phyloP scores from a whole-genome alignment of 2,888 invertebrate genomes.

The Hermodice carunculata region DNA sequence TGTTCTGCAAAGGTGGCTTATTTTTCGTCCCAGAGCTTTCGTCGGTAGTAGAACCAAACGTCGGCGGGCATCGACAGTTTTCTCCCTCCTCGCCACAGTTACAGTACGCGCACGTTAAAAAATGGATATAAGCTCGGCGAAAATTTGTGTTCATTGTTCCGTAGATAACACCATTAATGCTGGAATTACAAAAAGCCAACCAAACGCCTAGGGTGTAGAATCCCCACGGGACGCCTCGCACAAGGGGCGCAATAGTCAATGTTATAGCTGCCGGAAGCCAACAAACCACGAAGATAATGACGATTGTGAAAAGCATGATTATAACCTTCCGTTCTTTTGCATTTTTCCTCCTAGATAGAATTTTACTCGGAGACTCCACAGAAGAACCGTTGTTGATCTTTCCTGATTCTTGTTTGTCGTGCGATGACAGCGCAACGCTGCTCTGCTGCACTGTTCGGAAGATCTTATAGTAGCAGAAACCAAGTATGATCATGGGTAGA shows the following conservation, averaged over 20 bases:
- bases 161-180: conserved; percentile 22
- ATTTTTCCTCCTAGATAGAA: background rate
- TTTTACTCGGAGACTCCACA: too few relatives aligned
- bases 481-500: conserved; percentile 23
- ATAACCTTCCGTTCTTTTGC: background rate
- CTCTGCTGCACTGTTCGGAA: conserved; percentile 18
- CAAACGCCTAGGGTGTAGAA: conserved; percentile 9
- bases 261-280: conserved; percentile 3
- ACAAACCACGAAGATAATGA: conserved; percentile 7
- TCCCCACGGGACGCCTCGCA: background rate
- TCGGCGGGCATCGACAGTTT: too few relatives aligned
- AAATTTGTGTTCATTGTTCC: conserved; percentile 26
- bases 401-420: background rate
- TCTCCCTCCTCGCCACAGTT: too few relatives aligned
- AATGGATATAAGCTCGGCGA: conserved; percentile 21
- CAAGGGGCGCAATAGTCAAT: background rate
- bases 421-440: background rate
- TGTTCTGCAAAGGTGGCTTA: too few relatives aligned
- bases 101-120: too few relatives aligned
- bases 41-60: too few relatives aligned
- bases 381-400: too few relatives aligned
- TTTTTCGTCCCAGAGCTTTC: too few relatives aligned
- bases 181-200: conserved; percentile 12
- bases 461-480: conserved; percentile 25
- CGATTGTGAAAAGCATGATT: conserved; percentile 13